These are phyloP conservation scores for Pluvialis apricaria DNA, from an alignment of 2,113 vertebrate genomes.

Conservation along the genomic window DNA sequence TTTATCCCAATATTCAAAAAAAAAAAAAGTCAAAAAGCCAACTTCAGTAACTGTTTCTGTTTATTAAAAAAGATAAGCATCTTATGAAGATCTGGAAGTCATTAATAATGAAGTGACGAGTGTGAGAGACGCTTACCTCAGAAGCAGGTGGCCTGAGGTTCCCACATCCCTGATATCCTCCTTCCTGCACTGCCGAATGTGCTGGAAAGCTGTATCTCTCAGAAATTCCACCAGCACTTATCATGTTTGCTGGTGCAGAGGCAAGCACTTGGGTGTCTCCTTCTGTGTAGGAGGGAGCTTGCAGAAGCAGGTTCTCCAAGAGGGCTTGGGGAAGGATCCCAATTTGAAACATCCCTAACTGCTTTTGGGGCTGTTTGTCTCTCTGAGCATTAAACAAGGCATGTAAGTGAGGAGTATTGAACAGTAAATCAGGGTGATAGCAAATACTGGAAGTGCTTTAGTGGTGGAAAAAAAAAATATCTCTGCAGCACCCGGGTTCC, in stretches of 20 bases:
- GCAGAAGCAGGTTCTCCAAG: background rate
- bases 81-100: background rate
- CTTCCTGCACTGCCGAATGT: background rate
- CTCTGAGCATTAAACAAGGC: background rate
- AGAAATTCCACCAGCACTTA: background rate
- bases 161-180: rapidly evolving
- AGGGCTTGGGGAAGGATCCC: background rate
- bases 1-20: constrained; percentile 9
- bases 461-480: background rate
- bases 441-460: background rate
- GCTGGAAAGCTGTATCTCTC: background rate
- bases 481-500: background rate
- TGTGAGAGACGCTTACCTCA: background rate
- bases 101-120: background rate
- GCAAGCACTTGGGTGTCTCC: background rate
- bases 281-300: background rate
- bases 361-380: rapidly evolving
- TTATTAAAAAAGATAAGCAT: constrained; percentile 50
- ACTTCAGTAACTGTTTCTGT: background rate
- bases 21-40: background rate
- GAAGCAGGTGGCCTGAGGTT: background rate
- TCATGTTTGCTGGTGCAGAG: background rate
- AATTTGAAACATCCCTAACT: rapidly evolving
- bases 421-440: background rate
- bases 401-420: rapidly evolving